Base-by-base conservation (phyloP, 2,888 invertebrate genomes). In the Siphlonurus alternatus region DNA sequence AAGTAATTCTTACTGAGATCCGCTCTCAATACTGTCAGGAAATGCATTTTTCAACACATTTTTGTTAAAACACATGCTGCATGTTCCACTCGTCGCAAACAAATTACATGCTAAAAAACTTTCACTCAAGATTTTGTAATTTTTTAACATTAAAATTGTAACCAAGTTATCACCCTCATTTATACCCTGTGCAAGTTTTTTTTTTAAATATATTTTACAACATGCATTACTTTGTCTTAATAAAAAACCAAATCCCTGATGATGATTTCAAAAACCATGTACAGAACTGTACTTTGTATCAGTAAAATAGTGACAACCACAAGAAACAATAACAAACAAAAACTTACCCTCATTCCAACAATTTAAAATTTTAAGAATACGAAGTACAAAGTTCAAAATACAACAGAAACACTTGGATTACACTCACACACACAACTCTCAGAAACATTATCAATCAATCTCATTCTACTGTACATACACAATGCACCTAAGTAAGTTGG, bases 131-230 rank as follows among this genome's bases (percentile, higher is more conserved):
- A 59, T 64, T 61, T 62, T 24, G 59, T 53, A 54, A 64, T 61
- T 53, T 25, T 61, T 64, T 64, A 53, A 61, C 54, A 61, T 56
- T 61, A 63, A 61, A 66, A 61, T 65, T 65, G 61, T 64, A 65
- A 65, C 67, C 65, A 66, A 65, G 64, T 67, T 63, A 66, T 63
- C 65, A 67, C 64, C 66, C 66, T 67, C 69, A 66, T 65, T 66
- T 69, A 38, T 38, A 68, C 69, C 68, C 69, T 69, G 69, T 69
- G 68, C 68, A 68, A 65, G 65, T 69, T 67, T 67, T 66, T 64
- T 62, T 64, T n/a, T n/a, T n/a, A 61, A 63, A 63, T 63, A 62
- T 60, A 62, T 64, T 62, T 67, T 63, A 66, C 56, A 23, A 65
- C 63, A 63, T 61, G 60, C 65, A 51, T 56, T 62, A n/a, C n/a